A percentile compares a stretch with the other conserved stretches of the same genome.
These are phyloP conservation scores for Saccostrea echinata DNA, from an alignment of 1,140 invertebrate genomes.

Conservation along the genomic window DNA sequence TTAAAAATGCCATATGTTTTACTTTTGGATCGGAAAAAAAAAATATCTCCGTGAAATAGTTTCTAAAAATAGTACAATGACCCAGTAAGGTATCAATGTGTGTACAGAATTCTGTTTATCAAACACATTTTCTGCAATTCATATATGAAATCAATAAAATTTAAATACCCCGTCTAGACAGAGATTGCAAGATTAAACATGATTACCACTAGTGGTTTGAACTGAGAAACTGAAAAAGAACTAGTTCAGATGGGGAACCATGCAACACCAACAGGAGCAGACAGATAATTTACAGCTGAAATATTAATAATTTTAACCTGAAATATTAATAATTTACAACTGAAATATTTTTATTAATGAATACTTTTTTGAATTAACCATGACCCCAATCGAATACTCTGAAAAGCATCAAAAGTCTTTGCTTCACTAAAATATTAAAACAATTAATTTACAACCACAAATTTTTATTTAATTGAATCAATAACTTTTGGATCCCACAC, in stretches of 20 bases:
- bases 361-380: too few relatives aligned
- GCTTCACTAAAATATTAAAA: too few relatives aligned
- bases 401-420: too few relatives aligned
- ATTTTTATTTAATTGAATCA: too few relatives aligned
- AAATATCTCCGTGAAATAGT: background rate
- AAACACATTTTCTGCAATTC: slow-evolving; percentile 25
- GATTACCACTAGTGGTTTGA: slow-evolving; percentile 26
- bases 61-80: background rate
- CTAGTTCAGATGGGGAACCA: background rate
- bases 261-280: background rate
- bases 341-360: too few relatives aligned
- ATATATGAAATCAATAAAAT: slow-evolving; percentile 29
- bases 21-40: background rate
- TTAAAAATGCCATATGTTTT: background rate
- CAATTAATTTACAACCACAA: too few relatives aligned
- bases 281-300: too few relatives aligned
- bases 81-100: background rate
- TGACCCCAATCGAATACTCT: too few relatives aligned
- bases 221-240: background rate
- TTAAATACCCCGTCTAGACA: slow-evolving; percentile 37
- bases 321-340: too few relatives aligned
- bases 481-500: too few relatives aligned
- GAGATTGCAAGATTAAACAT: slow-evolving; percentile 37
- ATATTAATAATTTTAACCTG: too few relatives aligned
- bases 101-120: slow-evolving; percentile 30